Evolutionary conservation across 2,113 vertebrate genomes (phyloP).

Genomic region (Sceloporus tristichus): DNA sequence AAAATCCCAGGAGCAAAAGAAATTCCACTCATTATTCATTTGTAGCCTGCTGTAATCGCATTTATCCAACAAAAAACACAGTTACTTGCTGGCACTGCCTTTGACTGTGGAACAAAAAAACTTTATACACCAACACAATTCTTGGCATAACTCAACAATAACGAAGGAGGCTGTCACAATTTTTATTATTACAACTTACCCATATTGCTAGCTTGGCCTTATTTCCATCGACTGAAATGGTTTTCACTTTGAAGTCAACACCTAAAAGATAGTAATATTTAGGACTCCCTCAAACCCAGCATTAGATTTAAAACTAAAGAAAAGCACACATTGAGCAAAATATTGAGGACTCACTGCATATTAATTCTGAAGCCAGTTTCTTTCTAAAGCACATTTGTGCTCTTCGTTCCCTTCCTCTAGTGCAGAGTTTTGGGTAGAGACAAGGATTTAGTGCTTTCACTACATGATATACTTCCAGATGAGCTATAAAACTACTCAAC

Average conservation of each 20-base stretch:
- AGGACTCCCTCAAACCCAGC: slow-evolving; percentile 21
- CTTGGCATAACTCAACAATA: not conserved
- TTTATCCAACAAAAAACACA: not conserved
- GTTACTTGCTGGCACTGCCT: not conserved
- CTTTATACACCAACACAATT: not conserved
- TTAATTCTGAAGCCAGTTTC: not conserved
- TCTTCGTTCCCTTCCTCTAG: not conserved
- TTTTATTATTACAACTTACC: slow-evolving; percentile 78
- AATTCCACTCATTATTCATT: not conserved
- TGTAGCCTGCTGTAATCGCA: not conserved
- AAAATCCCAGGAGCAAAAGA: no score
- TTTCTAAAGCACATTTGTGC: not conserved
- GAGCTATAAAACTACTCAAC: not conserved
- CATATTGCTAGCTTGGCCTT: slow-evolving; percentile 96
- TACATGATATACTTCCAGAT: not conserved
- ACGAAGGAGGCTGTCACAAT: not conserved
- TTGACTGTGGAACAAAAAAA: not conserved
- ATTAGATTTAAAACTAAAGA: slow-evolving; percentile 36
- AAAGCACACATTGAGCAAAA: not conserved
- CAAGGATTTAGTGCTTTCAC: not conserved
- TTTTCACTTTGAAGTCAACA: slow-evolving; percentile 98
- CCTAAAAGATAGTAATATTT: slow-evolving; percentile 77
- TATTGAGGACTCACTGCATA: not conserved
- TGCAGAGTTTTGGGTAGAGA: not conserved
- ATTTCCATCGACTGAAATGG: slow-evolving; percentile 95